Conservation (phyloP, 2,797 vertebrate genomes). For the Salmo trutta region DNA sequence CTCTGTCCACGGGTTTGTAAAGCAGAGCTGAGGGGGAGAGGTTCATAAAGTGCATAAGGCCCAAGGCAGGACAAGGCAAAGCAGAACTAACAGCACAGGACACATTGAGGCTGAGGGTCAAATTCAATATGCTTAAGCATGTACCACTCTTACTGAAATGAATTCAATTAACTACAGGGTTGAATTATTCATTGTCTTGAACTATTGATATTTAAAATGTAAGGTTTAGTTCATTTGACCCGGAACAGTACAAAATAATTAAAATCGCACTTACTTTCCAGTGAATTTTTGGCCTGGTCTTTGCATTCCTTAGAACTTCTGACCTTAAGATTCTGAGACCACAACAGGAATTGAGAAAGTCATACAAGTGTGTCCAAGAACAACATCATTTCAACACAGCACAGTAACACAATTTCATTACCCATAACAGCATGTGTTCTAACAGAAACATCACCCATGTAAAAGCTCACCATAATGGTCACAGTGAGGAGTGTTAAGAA, state of each 20-base stretch:
- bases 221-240: background rate
- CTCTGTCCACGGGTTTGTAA: conserved; percentile 96
- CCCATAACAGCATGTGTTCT: conserved; percentile 71
- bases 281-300: conserved; percentile 90
- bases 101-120: conserved; percentile 13
- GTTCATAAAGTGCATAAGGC: conserved; percentile 26
- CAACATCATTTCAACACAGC: conserved; percentile 5
- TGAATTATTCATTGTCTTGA: conserved; percentile 16
- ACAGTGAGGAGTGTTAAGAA: too few relatives aligned
- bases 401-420: conserved; percentile 61
- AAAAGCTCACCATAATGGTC: too few relatives aligned
- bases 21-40: conserved; percentile 82
- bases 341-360: conserved; percentile 31
- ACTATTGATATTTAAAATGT: conserved; percentile 11
- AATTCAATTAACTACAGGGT: conserved; percentile 1
- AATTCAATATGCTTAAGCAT: conserved; percentile 12
- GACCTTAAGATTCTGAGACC: conserved; percentile 87
- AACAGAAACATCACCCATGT: conserved; percentile 58
- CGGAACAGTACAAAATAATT: background rate
- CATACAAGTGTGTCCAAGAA: conserved; percentile 23
- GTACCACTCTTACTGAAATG: background rate
- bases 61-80: background rate
- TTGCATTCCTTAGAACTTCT: conserved; percentile 92
- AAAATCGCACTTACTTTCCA: conserved; percentile 87
- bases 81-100: conserved; percentile 7